Conservation (phyloP, 64 coral and sea anemone species). For the Actinia equina region DNA sequence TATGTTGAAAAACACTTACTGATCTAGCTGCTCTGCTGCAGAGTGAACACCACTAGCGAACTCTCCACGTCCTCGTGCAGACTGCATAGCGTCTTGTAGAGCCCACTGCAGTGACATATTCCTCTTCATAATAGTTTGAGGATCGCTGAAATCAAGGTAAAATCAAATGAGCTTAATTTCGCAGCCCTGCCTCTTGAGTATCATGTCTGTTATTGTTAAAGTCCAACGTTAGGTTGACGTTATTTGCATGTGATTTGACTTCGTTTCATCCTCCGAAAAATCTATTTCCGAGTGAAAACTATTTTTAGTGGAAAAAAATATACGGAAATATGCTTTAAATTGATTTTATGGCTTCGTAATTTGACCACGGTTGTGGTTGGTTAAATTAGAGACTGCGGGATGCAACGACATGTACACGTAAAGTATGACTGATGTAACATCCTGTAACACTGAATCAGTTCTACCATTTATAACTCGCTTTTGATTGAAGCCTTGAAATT, state of each 20-base stretch:
- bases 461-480: neutral
- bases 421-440: neutral
- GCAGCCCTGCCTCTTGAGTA: neutral
- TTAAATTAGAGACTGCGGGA: neutral
- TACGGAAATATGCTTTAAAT: neutral
- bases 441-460: neutral
- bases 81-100: slow-evolving; percentile 40
- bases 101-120: slow-evolving; percentile 18
- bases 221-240: too few species aligned
- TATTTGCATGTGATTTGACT: too few species aligned
- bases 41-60: slow-evolving; percentile 35
- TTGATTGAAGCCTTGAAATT: too few species aligned
- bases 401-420: neutral
- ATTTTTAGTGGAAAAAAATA: neutral
- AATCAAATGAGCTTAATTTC: neutral
- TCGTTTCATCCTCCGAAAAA: too few species aligned
- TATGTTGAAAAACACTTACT: slow-evolving; percentile 5
- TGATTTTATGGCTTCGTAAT: neutral
- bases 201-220: neutral
- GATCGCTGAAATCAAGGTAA: neutral
- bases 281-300: too few species aligned
- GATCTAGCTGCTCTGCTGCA: slow-evolving; percentile 45
- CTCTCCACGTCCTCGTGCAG: slow-evolving; percentile 9
- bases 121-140: slow-evolving; percentile 1
- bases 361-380: neutral